Conservation (phyloP, 2,113 vertebrate species). For the Natator depressus region DNA sequence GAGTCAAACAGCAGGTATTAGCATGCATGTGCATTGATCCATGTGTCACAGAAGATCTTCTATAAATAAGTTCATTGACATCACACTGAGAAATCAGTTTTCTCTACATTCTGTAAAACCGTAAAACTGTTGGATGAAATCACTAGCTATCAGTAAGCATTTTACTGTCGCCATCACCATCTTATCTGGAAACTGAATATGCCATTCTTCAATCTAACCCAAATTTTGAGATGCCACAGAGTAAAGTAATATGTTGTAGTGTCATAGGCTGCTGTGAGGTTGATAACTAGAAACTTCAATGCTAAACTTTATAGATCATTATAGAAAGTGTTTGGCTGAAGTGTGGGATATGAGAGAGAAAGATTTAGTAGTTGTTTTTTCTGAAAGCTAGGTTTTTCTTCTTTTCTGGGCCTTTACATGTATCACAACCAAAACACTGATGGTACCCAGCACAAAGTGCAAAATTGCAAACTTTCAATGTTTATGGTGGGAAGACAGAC, state of each 20-base stretch:
- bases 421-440: not conserved
- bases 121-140: not conserved
- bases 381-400: not conserved
- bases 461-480: not conserved
- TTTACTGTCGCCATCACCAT: not conserved
- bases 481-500: not conserved
- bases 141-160: not conserved
- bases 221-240: not conserved
- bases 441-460: rapidly evolving
- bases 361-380: not conserved
- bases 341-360: not conserved
- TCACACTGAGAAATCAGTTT: rapidly evolving
- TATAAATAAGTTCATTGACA: not conserved
- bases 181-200: rapidly evolving
- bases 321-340: not conserved
- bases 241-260: not conserved
- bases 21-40: not conserved
- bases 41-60: not conserved
- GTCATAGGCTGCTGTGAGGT: not conserved
- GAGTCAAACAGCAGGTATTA: rapidly evolving
- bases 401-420: not conserved
- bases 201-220: rapidly evolving
- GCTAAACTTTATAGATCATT: not conserved
- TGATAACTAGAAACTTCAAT: not conserved
- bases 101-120: not conserved